Evolutionary conservation across 2,888 invertebrate species (phyloP).

Genomic region (Agonopterix heracliana): DNA sequence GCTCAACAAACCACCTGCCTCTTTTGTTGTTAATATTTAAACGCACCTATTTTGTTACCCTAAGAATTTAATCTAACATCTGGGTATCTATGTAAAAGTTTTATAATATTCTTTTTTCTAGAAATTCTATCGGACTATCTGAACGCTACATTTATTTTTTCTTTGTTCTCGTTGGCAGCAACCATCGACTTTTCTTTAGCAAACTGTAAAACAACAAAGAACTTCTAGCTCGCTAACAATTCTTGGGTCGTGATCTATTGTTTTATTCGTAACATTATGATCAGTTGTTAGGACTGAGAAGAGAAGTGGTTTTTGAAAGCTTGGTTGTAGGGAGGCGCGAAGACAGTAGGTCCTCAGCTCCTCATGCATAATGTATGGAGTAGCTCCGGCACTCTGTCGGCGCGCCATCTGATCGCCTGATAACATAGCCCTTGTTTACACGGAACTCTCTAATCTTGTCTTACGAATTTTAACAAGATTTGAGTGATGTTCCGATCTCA

Average conservation of each 20-base stretch:
- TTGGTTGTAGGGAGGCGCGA: constrained; percentile 20
- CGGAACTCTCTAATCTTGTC: constrained; percentile 55
- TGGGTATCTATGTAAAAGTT: no score
- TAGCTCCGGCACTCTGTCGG: constrained; percentile 21
- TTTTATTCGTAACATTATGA: no score
- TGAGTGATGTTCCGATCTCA: constrained; percentile 44
- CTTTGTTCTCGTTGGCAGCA: neutral
- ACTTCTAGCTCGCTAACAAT: no score
- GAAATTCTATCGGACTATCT: no score
- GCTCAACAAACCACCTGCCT: neutral
- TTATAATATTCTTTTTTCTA: no score
- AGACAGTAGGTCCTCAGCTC: constrained; percentile 33
- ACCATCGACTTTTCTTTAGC: neutral
- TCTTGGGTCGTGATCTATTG: no score
- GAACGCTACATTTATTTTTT: no score
- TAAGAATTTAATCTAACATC: no score
- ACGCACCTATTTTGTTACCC: neutral
- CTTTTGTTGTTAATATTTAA: neutral
- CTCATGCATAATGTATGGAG: constrained; percentile 63
- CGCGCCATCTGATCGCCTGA: constrained; percentile 57
- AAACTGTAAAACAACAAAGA: constrained; percentile 1
- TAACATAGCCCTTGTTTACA: constrained; percentile 62
- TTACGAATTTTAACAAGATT: constrained; percentile 61
- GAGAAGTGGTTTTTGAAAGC: neutral
- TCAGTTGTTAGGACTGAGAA: neutral